These are phyloP conservation scores for Peromyscus aztecus DNA, from an alignment of 2,797 vertebrate species.

Conservation along the genomic window DNA sequence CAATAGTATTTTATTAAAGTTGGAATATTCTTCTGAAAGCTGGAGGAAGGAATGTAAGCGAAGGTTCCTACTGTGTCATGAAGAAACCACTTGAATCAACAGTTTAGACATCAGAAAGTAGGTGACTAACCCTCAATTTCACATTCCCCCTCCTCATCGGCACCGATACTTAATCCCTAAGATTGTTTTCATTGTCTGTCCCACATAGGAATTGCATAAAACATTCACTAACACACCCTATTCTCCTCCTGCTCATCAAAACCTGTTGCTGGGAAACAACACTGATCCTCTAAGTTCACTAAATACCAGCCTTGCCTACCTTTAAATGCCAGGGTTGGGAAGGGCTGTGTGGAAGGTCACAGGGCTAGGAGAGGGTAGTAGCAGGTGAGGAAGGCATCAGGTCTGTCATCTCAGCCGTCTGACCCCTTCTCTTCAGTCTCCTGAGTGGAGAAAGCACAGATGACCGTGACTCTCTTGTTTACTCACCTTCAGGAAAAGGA, in stretches of 20 bases:
- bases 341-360: conserved; percentile 29
- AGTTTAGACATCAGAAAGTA: neutral
- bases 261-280: neutral
- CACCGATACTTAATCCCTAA: neutral
- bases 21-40: conserved; percentile 18
- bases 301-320: neutral
- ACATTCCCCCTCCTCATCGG: neutral
- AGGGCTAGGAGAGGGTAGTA: neutral
- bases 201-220: neutral
- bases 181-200: neutral
- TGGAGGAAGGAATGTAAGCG: neutral
- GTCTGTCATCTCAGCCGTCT: neutral
- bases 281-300: conserved; percentile 29
- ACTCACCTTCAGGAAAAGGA: neutral
- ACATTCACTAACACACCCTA: neutral
- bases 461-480: neutral
- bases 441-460: conserved; percentile 60
- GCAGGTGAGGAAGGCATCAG: neutral
- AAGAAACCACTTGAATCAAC: conserved; percentile 6
- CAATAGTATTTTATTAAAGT: neutral
- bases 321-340: neutral
- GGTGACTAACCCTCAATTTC: neutral
- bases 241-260: neutral
- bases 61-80: neutral
- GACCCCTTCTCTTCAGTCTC: conserved; percentile 36